Evolutionary conservation across 2,888 invertebrate species (phyloP).

Genomic region (Drosophila ustulata): DNA sequence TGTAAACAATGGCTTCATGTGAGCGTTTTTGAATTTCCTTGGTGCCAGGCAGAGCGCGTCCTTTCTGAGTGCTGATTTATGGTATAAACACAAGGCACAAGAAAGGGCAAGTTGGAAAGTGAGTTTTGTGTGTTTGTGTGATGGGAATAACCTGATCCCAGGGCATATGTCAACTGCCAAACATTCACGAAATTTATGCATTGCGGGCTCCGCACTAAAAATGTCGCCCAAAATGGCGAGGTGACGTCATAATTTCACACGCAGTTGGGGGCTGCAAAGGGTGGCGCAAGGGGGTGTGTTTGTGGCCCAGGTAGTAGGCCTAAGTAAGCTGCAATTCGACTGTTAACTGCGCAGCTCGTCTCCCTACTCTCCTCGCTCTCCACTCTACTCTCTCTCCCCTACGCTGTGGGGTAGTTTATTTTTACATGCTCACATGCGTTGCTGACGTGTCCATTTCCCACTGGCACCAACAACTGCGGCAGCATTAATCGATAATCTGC

Average conservation of each 20-base stretch:
- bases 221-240: slow-evolving; percentile 22
- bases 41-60: slow-evolving; percentile 41
- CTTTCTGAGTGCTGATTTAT: slow-evolving; percentile 51
- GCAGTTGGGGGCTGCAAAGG: slow-evolving; percentile 4
- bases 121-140: slow-evolving; percentile 16
- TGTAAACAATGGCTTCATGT: slow-evolving; percentile 45
- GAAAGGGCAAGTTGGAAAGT: slow-evolving; percentile 33
- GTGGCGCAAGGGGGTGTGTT: slow-evolving; percentile 12
- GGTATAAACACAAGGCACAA: slow-evolving; percentile 50
- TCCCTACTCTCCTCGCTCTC: neutral
- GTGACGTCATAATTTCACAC: slow-evolving; percentile 65
- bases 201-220: slow-evolving; percentile 37
- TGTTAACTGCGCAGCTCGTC: slow-evolving; percentile 50
- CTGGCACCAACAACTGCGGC: slow-evolving; percentile 28
- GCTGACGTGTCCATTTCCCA: slow-evolving; percentile 59
- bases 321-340: slow-evolving; percentile 31
- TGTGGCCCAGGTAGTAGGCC: slow-evolving; percentile 42
- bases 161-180: slow-evolving; percentile 15
- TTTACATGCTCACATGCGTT: slow-evolving; percentile 22
- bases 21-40: slow-evolving; percentile 26
- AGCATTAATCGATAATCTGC: slow-evolving; percentile 52
- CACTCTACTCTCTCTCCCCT: neutral
- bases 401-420: slow-evolving; percentile 45
- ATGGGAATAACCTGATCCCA: slow-evolving; percentile 32
- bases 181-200: slow-evolving; percentile 20